Conservation (phyloP, 2,888 invertebrate species). For the Girardia tigrina region DNA sequence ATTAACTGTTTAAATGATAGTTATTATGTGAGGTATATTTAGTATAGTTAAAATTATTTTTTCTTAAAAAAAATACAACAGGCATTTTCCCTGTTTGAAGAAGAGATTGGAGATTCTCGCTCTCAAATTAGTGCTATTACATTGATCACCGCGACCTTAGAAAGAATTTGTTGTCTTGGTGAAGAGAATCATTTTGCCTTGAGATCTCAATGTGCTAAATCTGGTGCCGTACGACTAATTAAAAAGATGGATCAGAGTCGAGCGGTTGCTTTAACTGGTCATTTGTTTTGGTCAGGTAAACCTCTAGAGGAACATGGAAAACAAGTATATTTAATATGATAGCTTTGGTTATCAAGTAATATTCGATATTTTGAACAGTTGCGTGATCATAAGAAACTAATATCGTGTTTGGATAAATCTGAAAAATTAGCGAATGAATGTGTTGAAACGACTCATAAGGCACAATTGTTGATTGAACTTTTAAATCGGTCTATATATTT, state of each 20-base stretch:
- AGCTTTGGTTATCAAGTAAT: not conserved
- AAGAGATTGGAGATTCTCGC: constrained; percentile 62
- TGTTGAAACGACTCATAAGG: constrained; percentile 88
- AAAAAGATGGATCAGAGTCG: constrained; percentile 96
- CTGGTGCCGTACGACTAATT: constrained; percentile 72
- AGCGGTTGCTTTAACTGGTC: constrained; percentile 79
- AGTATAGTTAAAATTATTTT: not conserved
- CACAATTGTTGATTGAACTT: constrained; percentile 82
- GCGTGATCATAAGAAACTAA: constrained; percentile 73
- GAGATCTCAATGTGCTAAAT: constrained; percentile 81
- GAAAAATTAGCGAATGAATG: constrained; percentile 87
- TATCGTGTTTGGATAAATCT: constrained; percentile 87
- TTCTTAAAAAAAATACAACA: too few relatives aligned
- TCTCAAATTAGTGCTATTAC: constrained; percentile 89
- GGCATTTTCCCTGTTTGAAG: constrained; percentile 90
- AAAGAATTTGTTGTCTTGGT: constrained; percentile 80
- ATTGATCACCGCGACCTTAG: constrained; percentile 81
- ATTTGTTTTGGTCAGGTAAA: constrained; percentile 84
- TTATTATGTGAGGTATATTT: too few relatives aligned
- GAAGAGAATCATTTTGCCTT: constrained; percentile 93
- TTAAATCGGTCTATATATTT: constrained; percentile 83
- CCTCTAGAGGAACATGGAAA: constrained; percentile 40
- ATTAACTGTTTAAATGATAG: too few relatives aligned
- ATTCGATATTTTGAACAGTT: constrained; percentile 53
- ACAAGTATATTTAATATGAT: constrained; percentile 39